These are phyloP conservation scores for Ochropacha duplaris DNA, from an alignment of 2,888 invertebrate genomes.

Conservation along the genomic window DNA sequence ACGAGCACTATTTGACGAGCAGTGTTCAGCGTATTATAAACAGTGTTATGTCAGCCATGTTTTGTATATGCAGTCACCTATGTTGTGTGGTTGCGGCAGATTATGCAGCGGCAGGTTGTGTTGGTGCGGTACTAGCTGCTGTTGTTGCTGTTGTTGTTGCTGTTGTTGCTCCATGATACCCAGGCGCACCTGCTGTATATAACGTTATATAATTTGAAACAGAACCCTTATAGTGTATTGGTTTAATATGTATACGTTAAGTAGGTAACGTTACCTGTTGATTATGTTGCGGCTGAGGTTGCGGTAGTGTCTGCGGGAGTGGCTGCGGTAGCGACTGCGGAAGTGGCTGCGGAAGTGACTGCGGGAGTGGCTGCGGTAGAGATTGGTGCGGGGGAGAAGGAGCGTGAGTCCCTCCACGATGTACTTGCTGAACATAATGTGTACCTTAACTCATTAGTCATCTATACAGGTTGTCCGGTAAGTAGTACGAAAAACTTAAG, in stretches of 20 bases:
- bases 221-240: too few relatives aligned
- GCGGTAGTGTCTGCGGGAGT: constrained; percentile 13
- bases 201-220: too few relatives aligned
- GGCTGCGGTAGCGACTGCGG: constrained; percentile 56
- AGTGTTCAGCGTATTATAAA: too few relatives aligned
- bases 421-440: constrained; percentile 62
- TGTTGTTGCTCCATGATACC: constrained; percentile 52
- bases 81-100: constrained; percentile 60
- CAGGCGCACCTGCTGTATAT: constrained; percentile 51
- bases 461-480: too few relatives aligned
- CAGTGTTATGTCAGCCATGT: not conserved
- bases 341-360: constrained; percentile 20
- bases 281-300: constrained; percentile 21
- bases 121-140: constrained; percentile 16
- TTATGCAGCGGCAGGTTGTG: constrained; percentile 47
- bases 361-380: constrained; percentile 13
- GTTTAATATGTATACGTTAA: too few relatives aligned
- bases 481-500: too few relatives aligned
- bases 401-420: constrained; percentile 51
- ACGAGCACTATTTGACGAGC: too few relatives aligned
- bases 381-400: constrained; percentile 4
- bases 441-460: too few relatives aligned
- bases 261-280: constrained; percentile 30
- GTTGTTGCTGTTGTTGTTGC: constrained; percentile 17
- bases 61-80: constrained; percentile 45